A percentile compares a stretch with the other conserved stretches of the same genome.
phyloP scores from a whole-genome alignment of 2,888 invertebrate species.

The Campoplex capitator region DNA sequence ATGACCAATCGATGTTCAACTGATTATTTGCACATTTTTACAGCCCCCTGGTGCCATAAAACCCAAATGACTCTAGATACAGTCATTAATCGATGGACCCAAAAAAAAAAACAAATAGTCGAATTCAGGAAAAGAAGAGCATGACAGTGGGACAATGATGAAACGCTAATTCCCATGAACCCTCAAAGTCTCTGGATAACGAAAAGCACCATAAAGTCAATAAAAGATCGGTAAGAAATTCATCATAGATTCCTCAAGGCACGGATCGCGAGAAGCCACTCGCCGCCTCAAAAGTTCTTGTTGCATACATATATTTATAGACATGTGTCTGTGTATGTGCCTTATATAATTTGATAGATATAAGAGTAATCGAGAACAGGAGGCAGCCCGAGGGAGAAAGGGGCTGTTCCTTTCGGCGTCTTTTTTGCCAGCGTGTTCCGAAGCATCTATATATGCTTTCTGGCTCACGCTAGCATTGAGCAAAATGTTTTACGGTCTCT shows the following conservation, averaged over 20 bases:
- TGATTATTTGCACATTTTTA: background rate
- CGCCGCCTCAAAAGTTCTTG: background rate
- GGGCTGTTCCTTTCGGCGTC: constrained; percentile 57
- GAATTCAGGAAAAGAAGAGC: background rate
- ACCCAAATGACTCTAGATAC: background rate
- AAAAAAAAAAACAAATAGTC: background rate
- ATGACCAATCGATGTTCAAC: background rate
- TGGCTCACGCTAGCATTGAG: constrained; percentile 69
- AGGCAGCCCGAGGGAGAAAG: constrained; percentile 29
- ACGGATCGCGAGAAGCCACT: constrained; percentile 35
- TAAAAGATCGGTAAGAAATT: constrained; percentile 12
- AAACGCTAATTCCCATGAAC: constrained; percentile 11
- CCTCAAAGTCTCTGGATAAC: background rate
- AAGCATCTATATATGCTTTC: constrained; percentile 72
- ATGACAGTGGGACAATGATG: constrained; percentile 15
- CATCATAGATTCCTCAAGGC: constrained; percentile 25
- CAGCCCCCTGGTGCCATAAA: background rate
- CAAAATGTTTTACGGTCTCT: constrained; percentile 80
- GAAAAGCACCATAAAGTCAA: constrained; percentile 6
- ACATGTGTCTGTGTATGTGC: constrained; percentile 5
- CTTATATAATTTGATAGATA: constrained; percentile 65
- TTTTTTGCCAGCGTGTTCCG: constrained; percentile 78
- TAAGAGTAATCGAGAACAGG: constrained; percentile 32
- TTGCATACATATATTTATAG: background rate
- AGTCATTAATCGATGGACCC: background rate